These are phyloP conservation scores for Eupithecia subumbrata DNA, from an alignment of 2,888 invertebrate species.

Conservation along the genomic window DNA sequence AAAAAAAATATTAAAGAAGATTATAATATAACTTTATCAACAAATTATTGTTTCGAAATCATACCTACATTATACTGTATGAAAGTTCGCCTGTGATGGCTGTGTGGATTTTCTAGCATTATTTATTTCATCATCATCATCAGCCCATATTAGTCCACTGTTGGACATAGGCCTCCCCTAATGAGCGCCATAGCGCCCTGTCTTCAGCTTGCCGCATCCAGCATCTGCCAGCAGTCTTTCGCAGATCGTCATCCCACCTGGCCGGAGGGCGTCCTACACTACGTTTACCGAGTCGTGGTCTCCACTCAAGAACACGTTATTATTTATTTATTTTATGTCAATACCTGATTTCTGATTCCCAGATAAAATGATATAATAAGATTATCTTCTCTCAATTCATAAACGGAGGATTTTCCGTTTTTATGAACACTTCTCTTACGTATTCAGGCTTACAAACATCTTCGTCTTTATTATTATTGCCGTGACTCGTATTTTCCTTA, in stretches of 20 bases:
- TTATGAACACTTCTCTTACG: background rate
- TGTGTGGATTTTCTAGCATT: too few species aligned
- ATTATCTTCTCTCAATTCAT: background rate
- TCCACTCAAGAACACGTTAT: too few species aligned
- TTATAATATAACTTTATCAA: background rate
- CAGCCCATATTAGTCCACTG: too few species aligned
- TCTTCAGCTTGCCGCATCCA: too few species aligned
- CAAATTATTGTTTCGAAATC: background rate
- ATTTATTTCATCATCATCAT: too few species aligned
- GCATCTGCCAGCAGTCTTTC: too few species aligned
- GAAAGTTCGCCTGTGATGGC: too few species aligned
- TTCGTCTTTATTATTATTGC: background rate
- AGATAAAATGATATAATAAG: background rate
- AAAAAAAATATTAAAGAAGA: background rate
- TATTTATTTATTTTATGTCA: background rate
- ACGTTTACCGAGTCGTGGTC: too few species aligned
- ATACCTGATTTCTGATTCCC: background rate
- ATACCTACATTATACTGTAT: background rate
- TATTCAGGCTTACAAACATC: background rate
- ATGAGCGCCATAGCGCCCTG: too few species aligned
- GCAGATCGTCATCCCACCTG: too few species aligned
- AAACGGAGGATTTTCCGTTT: background rate
- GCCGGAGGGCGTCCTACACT: too few species aligned
- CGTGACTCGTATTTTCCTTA: background rate
- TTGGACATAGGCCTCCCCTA: too few species aligned